Evolutionary conservation across 2,797 vertebrate genomes (phyloP).

Genomic region (Cygnus olor): DNA sequence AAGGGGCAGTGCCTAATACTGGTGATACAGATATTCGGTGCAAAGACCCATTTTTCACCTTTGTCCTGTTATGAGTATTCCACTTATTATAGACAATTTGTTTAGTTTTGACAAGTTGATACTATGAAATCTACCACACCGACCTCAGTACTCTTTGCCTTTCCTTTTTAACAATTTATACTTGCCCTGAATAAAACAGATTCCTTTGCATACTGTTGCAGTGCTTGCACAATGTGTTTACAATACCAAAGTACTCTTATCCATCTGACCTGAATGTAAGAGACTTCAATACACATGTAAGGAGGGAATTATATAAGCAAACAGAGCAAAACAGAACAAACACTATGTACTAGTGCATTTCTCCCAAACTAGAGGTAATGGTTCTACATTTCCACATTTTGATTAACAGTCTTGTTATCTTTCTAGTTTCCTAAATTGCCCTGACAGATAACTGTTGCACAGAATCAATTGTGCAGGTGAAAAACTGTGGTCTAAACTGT

Average conservation of each 20-base stretch:
- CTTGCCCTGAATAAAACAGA: not conserved
- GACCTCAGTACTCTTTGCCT: not conserved
- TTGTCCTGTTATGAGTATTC: not conserved
- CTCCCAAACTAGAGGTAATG: not conserved
- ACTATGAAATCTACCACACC: not conserved
- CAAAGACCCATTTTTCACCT: not conserved
- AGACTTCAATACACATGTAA: not conserved
- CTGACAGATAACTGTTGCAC: not conserved
- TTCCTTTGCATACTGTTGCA: not conserved
- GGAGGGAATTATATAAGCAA: not conserved
- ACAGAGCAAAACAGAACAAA: not conserved
- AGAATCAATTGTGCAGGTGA: not conserved
- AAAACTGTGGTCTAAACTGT: not conserved
- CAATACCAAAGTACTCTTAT: not conserved
- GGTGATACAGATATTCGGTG: not conserved
- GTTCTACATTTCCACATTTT: not conserved
- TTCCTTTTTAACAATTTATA: conserved; percentile 36
- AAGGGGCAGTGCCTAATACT: not conserved
- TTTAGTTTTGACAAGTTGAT: not conserved
- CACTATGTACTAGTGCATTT: not conserved
- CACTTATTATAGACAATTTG: not conserved
- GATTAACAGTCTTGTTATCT: not conserved
- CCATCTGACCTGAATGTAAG: not conserved
- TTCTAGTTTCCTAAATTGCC: not conserved
- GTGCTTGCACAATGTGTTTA: conserved; percentile 5